Percentiles rank a stretch among this genome's conserved stretches.
Conservation (phyloP, 1,140 invertebrate species). For the Leptinotarsa undecemlineata region DNA sequence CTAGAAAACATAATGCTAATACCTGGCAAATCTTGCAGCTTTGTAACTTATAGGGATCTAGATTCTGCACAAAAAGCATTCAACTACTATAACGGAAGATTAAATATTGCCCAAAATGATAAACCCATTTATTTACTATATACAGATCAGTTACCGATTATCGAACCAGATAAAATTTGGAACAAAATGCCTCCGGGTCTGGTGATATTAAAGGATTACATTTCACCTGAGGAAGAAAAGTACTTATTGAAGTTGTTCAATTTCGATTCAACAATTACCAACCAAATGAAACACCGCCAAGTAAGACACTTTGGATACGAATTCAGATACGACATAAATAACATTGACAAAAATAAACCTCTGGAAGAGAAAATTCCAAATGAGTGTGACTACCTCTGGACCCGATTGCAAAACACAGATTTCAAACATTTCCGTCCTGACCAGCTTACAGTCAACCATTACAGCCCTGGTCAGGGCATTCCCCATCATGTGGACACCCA, state of each 20-base stretch:
- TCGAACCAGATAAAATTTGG: constrained; percentile 45
- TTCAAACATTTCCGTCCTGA: constrained; percentile 66
- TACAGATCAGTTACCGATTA: constrained; percentile 58
- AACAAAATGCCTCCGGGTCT: constrained; percentile 70
- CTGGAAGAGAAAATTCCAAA: constrained; percentile 71
- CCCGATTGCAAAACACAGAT: constrained; percentile 61
- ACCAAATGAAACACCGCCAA: constrained; percentile 77
- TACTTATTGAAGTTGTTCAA: constrained; percentile 66
- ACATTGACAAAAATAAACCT: constrained; percentile 75
- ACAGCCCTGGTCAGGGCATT: constrained; percentile 91
- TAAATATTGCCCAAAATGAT: constrained; percentile 59
- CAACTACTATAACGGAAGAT: constrained; percentile 59
- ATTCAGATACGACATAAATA: constrained; percentile 89
- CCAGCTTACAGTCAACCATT: constrained; percentile 92
- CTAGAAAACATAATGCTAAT: constrained; percentile 67
- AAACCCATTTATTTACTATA: constrained; percentile 69
- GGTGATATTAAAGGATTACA: constrained; percentile 73
- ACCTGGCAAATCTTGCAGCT: constrained; percentile 75
- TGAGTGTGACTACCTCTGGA: constrained; percentile 69
- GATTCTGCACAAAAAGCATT: constrained; percentile 60
- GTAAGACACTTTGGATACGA: constrained; percentile 95
- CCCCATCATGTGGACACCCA: constrained; percentile 95
- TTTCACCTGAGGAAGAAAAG: constrained; percentile 72
- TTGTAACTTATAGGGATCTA: constrained; percentile 63
- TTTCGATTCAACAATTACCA: constrained; percentile 57